phyloP scores from a whole-genome alignment of 1,140 invertebrate species.

The Bombus superbus region DNA sequence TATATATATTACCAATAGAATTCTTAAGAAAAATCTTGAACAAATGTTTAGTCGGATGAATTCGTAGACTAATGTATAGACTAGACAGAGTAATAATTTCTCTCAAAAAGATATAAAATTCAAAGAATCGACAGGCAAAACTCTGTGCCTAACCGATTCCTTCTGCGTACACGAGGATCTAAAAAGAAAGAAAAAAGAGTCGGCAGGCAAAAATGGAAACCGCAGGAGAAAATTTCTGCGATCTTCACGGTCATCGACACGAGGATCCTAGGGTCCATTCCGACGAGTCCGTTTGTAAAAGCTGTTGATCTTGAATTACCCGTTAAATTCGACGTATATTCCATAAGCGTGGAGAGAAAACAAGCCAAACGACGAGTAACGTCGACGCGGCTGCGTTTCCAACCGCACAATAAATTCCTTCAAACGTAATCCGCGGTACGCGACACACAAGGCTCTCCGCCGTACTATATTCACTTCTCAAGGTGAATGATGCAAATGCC shows the following conservation, averaged over 20 bases:
- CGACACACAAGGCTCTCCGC: slow-evolving; percentile 66
- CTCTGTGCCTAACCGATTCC: too few relatives aligned
- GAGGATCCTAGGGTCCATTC: slow-evolving; percentile 7
- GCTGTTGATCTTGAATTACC: slow-evolving; percentile 39
- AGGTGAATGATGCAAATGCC: slow-evolving; percentile 72
- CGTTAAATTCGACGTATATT: slow-evolving; percentile 25
- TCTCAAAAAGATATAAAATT: too few relatives aligned
- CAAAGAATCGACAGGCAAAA: too few relatives aligned
- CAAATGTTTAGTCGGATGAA: too few relatives aligned
- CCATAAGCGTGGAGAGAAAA: slow-evolving; percentile 7
- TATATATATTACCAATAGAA: too few relatives aligned
- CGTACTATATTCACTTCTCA: slow-evolving; percentile 66
- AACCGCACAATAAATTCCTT: slow-evolving; percentile 66
- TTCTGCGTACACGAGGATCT: too few relatives aligned
- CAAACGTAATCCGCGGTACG: slow-evolving; percentile 67
- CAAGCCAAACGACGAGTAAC: slow-evolving; percentile 8
- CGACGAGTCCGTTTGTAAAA: neutral
- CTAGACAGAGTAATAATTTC: too few relatives aligned
- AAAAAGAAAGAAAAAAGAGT: neutral
- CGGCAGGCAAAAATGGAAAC: neutral
- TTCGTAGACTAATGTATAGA: too few relatives aligned
- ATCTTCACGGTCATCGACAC: slow-evolving; percentile 27
- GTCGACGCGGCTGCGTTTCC: slow-evolving; percentile 45
- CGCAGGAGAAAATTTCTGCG: neutral
- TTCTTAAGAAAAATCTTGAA: too few relatives aligned